Conservation (phyloP, 2,888 invertebrate species). For the Punctoribates punctum region DNA sequence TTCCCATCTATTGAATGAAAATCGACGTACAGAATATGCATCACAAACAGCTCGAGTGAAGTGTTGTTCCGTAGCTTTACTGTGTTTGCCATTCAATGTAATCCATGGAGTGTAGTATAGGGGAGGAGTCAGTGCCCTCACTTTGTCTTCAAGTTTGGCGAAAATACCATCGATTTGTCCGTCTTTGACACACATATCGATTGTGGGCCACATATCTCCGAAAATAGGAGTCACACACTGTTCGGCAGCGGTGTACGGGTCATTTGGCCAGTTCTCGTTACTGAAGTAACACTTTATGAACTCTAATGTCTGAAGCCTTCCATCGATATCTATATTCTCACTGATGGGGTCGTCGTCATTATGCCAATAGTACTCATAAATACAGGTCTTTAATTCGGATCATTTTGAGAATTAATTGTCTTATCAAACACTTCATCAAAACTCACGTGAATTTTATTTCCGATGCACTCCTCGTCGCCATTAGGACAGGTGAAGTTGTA, state of each 20-base stretch:
- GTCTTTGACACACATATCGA: not conserved
- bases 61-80: conserved; percentile 10
- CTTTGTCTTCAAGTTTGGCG: not conserved
- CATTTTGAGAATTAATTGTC: not conserved
- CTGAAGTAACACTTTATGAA: conserved; percentile 34
- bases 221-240: conserved; percentile 12
- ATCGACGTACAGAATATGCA: conserved; percentile 20
- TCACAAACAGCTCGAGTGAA: conserved; percentile 36
- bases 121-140: not conserved
- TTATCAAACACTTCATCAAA: not conserved
- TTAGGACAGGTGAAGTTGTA: conserved; percentile 18
- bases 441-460: conserved; percentile 29
- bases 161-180: not conserved
- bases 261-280: not conserved
- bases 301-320: conserved; percentile 27
- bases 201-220: not conserved
- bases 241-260: not conserved
- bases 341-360: conserved; percentile 40
- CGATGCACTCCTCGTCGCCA: conserved; percentile 24
- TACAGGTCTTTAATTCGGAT: conserved; percentile 7
- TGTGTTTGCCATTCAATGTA: conserved; percentile 19
- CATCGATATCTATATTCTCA: conserved; percentile 20
- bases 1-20: not conserved
- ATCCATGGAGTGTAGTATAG: conserved; percentile 38
- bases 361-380: conserved; percentile 10